These are phyloP conservation scores for Drosophila arizonae DNA, from an alignment of 1,140 invertebrate genomes.

Conservation along the genomic window DNA sequence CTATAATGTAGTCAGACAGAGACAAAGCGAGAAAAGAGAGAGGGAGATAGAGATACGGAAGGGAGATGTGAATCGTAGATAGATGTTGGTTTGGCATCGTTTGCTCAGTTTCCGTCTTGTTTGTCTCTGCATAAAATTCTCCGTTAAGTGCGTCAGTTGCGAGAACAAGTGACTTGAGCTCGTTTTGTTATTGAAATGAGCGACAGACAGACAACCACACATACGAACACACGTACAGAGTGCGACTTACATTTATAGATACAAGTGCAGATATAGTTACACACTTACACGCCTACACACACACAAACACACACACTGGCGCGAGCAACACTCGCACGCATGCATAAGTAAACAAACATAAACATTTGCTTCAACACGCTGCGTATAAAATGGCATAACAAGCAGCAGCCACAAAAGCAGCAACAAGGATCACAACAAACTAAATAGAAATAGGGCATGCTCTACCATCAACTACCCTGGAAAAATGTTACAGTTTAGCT, in stretches of 20 bases:
- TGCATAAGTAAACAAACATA: slow-evolving; percentile 80
- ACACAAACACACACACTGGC: slow-evolving; percentile 10
- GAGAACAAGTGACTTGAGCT: slow-evolving; percentile 76
- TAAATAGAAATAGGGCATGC: slow-evolving; percentile 11
- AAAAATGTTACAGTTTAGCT: neutral
- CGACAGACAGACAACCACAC: slow-evolving; percentile 15
- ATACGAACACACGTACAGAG: neutral
- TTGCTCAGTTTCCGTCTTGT: slow-evolving; percentile 61
- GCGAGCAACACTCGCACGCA: slow-evolving; percentile 66
- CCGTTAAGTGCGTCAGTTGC: slow-evolving; percentile 75
- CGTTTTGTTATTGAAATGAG: slow-evolving; percentile 80
- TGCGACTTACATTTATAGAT: slow-evolving; percentile 32
- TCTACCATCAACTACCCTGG: neutral
- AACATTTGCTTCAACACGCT: slow-evolving; percentile 76
- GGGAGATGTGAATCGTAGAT: neutral
- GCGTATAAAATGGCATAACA: slow-evolving; percentile 79
- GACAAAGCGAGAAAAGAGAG: no score
- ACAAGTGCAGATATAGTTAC: slow-evolving; percentile 37
- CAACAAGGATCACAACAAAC: slow-evolving; percentile 27
- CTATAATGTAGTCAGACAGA: slow-evolving; percentile 15
- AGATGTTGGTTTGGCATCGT: neutral
- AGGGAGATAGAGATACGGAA: neutral
- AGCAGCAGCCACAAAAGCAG: slow-evolving; percentile 67
- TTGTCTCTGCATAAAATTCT: slow-evolving; percentile 73
- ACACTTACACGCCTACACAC: slow-evolving; percentile 33